These are phyloP conservation scores for Calosoma granatense DNA, from an alignment of 1,140 invertebrate species.

Conservation along the genomic window DNA sequence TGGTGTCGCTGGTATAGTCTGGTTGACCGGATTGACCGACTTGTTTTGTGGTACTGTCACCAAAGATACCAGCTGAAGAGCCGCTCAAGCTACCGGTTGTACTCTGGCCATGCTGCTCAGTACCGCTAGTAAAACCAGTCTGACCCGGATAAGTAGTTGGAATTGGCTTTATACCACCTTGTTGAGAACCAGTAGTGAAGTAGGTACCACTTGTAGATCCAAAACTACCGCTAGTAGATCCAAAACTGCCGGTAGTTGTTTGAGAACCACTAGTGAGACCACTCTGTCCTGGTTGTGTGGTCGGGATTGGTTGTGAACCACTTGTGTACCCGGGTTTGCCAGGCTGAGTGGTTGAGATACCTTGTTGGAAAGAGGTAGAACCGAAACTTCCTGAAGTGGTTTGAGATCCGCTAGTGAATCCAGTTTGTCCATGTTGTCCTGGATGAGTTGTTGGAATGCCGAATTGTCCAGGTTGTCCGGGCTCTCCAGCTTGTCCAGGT, in stretches of 20 bases:
- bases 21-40: neutral
- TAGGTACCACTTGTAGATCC: too few species aligned
- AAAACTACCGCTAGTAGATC: neutral
- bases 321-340: too few species aligned
- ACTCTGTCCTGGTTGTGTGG: neutral
- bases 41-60: neutral
- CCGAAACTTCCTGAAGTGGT: neutral
- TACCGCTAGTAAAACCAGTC: neutral
- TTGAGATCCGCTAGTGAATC: neutral
- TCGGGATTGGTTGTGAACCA: neutral
- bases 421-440: neutral
- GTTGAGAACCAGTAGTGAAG: too few species aligned
- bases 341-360: too few species aligned
- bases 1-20: neutral
- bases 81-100: too few species aligned
- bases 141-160: neutral
- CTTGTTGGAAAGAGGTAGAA: too few species aligned
- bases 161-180: too few species aligned
- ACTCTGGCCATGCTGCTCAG: neutral
- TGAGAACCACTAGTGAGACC: neutral
- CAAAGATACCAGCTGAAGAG: neutral
- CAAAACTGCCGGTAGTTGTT: neutral
- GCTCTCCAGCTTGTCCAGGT: neutral
- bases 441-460: neutral
- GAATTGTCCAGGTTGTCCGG: neutral